These are phyloP conservation scores for Forbesichthys papilliferus DNA, from an alignment of 2,113 vertebrate species.

Conservation along the genomic window DNA sequence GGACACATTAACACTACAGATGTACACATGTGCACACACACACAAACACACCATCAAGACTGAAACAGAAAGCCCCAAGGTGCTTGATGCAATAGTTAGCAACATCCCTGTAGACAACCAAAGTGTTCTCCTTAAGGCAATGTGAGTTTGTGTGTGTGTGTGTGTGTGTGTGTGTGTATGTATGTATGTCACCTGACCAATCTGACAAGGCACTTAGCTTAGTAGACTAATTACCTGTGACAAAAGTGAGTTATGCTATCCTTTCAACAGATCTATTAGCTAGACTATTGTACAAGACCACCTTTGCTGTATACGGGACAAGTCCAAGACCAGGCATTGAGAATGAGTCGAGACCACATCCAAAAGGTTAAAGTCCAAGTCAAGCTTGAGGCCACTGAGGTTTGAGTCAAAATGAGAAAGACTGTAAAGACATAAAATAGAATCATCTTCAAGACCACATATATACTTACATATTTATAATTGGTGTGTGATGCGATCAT, in stretches of 20 bases:
- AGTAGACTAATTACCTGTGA: conserved; percentile 26
- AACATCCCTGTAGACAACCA: conserved; percentile 64
- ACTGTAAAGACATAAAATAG: too few relatives aligned
- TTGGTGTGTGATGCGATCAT: too few relatives aligned
- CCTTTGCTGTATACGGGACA: too few relatives aligned
- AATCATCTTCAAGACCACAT: too few relatives aligned
- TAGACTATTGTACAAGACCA: too few relatives aligned
- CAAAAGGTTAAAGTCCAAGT: too few relatives aligned
- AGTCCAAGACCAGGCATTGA: too few relatives aligned
- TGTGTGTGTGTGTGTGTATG: conserved; percentile 1
- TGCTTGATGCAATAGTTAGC: conserved; percentile 76
- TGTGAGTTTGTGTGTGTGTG: too few relatives aligned
- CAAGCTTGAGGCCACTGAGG: too few relatives aligned
- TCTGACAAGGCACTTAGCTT: conserved; percentile 15
- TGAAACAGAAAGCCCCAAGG: conserved; percentile 22
- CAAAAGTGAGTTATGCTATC: conserved; percentile 7
- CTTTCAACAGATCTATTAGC: neutral
- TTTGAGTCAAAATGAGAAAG: too few relatives aligned
- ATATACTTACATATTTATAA: too few relatives aligned
- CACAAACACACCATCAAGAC: neutral
- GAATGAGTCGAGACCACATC: too few relatives aligned
- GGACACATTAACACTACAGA: neutral
- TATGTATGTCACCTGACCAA: conserved; percentile 4
- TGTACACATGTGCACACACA: neutral
- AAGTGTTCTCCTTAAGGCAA: conserved; percentile 43